Evolutionary conservation across 2,888 invertebrate species (phyloP), one percentile per base, ranked within the genome.

Genomic region (Psylliodes chrysocephalus): DNA sequence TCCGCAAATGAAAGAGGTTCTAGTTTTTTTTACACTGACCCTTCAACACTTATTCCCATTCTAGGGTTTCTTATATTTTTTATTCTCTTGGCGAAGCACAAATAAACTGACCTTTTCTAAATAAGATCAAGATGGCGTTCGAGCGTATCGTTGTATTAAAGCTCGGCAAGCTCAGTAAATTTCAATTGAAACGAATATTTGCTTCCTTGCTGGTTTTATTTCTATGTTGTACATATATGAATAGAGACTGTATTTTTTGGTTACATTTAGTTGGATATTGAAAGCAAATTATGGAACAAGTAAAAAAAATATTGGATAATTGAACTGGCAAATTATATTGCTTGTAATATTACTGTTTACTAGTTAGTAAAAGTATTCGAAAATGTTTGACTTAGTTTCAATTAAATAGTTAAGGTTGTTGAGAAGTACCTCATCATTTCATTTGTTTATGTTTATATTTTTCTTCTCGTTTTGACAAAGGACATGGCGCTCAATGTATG

Each of bases 61-160:
- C 47, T 33, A 56, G 22, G 33, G 56, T 56, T 56, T 51, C 56
- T 64, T 69, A 60, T 66, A 70, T 70, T 70, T 67, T 67, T 68
- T 70, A 73, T 74, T 73, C 68, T 63, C 64, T 68, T 66, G 71
- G 66, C 72, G 68, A 69, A 71, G 75, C 72, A 70, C 74, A 75
- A 75, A 76, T 75, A 77, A 76, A 77, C 73, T 74, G 76, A 75
- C 76, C 77, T 75, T 76, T 75, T 75, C 73, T 63, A 74, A 77
- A 77, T 75, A 75, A 76, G 75, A 76, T 75, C 73, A 72, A 73
- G 69, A 63, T 65, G 69, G 71, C 69, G 70, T 70, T 69, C 62
- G 69, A 46, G 61, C 69, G 73, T 68, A 72, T 71, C 69, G 69
- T 66, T 17, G 70, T 73, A 73, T 73, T 73, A 73, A 72, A 72